phyloP scores from a whole-genome alignment of 2,797 vertebrate genomes.

The Neosalanx taihuensis region DNA sequence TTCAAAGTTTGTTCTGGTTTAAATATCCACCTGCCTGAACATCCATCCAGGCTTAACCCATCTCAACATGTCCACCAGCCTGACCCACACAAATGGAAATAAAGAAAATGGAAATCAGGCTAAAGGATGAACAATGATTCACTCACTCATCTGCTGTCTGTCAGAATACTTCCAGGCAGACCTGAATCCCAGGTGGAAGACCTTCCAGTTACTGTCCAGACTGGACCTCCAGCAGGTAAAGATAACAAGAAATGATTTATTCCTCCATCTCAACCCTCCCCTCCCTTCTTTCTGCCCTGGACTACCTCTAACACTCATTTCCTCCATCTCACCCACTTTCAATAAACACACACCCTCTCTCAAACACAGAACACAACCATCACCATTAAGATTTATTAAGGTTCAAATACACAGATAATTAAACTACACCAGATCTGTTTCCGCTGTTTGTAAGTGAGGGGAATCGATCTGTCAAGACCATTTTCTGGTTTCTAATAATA shows the following conservation, averaged over 20 bases:
- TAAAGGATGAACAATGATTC: not conserved
- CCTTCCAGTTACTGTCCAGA: constrained; percentile 18
- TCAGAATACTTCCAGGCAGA: constrained; percentile 15
- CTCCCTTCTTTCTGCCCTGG: constrained; percentile 7
- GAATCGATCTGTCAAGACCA: constrained; percentile 37
- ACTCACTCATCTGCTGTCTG: constrained; percentile 16
- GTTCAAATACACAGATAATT: constrained; percentile 54
- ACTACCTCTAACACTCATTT: constrained; percentile 21
- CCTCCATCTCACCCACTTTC: constrained; percentile 21
- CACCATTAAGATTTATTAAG: constrained; percentile 48
- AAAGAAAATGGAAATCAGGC: constrained; percentile 2
- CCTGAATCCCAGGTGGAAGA: constrained; percentile 18
- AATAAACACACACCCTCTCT: constrained; percentile 30
- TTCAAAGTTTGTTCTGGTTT: not conserved
- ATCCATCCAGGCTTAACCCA: not conserved
- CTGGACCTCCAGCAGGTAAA: constrained; percentile 19
- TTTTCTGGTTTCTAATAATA: constrained; percentile 52
- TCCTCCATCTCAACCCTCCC: not conserved
- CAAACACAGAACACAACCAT: constrained; percentile 25
- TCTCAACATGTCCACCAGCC: not conserved
- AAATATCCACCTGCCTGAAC: not conserved
- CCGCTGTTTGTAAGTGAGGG: constrained; percentile 33
- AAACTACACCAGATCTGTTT: constrained; percentile 47
- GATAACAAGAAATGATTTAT: constrained; percentile 21
- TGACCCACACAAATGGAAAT: not conserved